Percentiles rank a stretch among this genome's conserved stretches.
Evolutionary conservation across 1,140 invertebrate genomes (phyloP).

Genomic region (Leptinotarsa texana): DNA sequence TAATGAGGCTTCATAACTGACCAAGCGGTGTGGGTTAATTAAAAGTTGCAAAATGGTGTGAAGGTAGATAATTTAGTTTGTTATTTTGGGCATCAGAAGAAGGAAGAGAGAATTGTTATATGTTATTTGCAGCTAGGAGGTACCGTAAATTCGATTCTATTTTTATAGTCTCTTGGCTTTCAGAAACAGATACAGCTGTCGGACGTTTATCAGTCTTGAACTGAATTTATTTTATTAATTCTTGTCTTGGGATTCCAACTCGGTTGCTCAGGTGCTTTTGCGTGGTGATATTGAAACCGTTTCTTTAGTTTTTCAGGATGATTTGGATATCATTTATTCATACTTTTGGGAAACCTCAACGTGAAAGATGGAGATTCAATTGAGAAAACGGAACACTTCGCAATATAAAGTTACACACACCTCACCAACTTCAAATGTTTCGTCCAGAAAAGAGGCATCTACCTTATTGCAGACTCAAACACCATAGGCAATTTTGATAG

Average conservation of each 20-base stretch:
- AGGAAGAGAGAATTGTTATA: conserved; percentile 3
- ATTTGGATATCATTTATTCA: too few species aligned
- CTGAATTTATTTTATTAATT: neutral
- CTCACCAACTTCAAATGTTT: too few species aligned
- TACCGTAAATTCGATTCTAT: conserved; percentile 15
- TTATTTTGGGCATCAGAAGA: conserved; percentile 16
- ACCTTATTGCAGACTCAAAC: too few species aligned
- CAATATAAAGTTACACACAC: too few species aligned
- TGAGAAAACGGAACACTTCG: too few species aligned
- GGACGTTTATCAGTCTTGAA: conserved; percentile 10
- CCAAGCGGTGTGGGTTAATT: conserved; percentile 7
- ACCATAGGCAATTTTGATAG: too few species aligned
- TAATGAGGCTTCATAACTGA: neutral
- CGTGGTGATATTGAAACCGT: too few species aligned
- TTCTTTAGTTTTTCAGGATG: too few species aligned
- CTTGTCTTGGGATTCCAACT: neutral
- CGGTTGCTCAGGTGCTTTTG: too few species aligned
- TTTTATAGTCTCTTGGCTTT: neutral
- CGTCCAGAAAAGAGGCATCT: too few species aligned
- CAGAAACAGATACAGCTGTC: conserved; percentile 12
- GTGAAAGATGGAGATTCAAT: too few species aligned
- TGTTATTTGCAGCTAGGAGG: neutral
- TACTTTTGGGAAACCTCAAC: too few species aligned
- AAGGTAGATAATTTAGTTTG: conserved; percentile 9
- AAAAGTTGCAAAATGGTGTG: conserved; percentile 12